Base-by-base conservation (phyloP, 2,113 vertebrate genomes). In the Romanogobio albipinnatus region DNA sequence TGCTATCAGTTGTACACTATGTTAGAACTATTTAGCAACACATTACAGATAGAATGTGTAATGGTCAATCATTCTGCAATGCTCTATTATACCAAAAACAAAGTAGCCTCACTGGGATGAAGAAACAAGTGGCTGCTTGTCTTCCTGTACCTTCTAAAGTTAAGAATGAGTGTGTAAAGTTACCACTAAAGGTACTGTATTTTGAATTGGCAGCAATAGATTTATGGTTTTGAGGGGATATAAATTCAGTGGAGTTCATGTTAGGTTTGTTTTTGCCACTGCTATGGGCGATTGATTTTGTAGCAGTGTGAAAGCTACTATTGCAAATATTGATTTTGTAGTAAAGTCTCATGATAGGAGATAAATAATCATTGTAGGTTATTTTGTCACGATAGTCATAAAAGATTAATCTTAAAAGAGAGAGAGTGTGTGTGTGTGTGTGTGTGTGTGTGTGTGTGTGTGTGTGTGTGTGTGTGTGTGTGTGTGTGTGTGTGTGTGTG, bases 321-420 rank as follows among this genome's bases (percentile, higher is more conserved):
- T 88, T 84, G 82, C 85, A 77, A 79, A 49, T 88, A 88, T 88
- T 88, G 87, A 88, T 88, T 86, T 84, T 86, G 85, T 77, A 84
- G 77, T 83, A 84, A 86, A 86, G 84, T 73, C 71, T 81, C 82
- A 51, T 77, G 33, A 82, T 84, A 73, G 59, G 62, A 88, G 85
- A 86, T 82, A 86, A 86, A 86, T 88, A 83, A 77, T 86, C 39
- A 74, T 59, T 76, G 43, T 76, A 51, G 70, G 76, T 71, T 76
- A 66, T 84, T 62, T 64, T 33, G 33, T 56, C 74, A 68, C 33
- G 59, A 73, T 58, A 11, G 73, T 84, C 66, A 85, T 81, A n/a
- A 58, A 61, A 49, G 43, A 56, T 84, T 83, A 24, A 56, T 88
- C 75, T 66, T 73, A 19, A 36, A 56, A 29, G 66, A 29, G 29